Percentiles rank a stretch among this genome's conserved stretches.
These are phyloP conservation scores for Chamaetylas fuelleborni DNA, from an alignment of 2,113 vertebrate genomes.

Conservation along the genomic window DNA sequence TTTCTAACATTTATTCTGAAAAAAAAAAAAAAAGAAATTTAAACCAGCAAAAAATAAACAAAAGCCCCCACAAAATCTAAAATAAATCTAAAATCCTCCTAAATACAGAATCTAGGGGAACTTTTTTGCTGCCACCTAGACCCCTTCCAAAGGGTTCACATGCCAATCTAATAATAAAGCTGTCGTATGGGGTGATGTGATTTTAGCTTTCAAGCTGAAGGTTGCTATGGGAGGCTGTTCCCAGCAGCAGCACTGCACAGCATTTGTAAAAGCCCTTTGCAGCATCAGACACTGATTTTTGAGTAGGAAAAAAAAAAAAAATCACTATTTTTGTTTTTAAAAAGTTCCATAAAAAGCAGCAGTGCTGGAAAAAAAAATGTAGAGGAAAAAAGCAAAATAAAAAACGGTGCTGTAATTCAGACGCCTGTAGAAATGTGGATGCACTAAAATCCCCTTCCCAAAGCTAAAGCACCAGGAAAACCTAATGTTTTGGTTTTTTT, in stretches of 20 bases:
- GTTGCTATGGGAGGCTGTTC: conserved; percentile 50
- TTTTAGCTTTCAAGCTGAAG: conserved; percentile 28
- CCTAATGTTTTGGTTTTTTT: accelerated
- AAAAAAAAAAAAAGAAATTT: not conserved
- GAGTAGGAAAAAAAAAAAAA: not conserved
- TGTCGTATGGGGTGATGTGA: not conserved
- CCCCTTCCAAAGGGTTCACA: not conserved
- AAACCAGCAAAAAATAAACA: not conserved
- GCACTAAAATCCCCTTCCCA: not conserved
- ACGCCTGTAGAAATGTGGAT: not conserved
- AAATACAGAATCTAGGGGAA: not conserved
- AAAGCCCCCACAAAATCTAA: not conserved
- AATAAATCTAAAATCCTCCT: not conserved
- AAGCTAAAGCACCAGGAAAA: not conserved
- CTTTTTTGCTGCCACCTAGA: not conserved
- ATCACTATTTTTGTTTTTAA: not conserved
- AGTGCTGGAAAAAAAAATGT: not conserved
- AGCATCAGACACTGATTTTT: conserved; percentile 22
- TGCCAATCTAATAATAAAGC: conserved; percentile 35
- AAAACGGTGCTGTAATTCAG: not conserved
- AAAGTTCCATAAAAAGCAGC: not conserved
- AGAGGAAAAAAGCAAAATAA: not conserved
- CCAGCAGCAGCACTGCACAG: not conserved
- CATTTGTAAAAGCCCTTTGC: not conserved
- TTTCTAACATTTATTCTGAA: not conserved